These are phyloP conservation scores for Drosophila persimilis DNA, from an alignment of 1,140 invertebrate species.

Conservation along the genomic window DNA sequence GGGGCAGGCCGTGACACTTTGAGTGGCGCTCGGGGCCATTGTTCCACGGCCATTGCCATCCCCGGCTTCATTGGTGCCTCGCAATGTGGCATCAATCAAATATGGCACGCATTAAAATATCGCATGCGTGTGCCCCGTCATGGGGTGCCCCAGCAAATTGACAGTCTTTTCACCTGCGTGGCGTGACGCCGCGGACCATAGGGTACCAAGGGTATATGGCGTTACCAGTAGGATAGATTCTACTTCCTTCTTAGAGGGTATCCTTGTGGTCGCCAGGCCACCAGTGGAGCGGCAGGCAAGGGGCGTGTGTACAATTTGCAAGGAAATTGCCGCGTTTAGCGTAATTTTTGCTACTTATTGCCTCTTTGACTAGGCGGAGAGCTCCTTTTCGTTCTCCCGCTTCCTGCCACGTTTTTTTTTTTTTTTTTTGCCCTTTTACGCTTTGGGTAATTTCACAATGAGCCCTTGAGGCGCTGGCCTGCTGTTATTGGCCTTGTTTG, in stretches of 20 bases:
- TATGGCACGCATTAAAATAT: slow-evolving; percentile 80
- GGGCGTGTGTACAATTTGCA: slow-evolving; percentile 57
- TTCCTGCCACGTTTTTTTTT: not conserved
- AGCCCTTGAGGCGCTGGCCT: slow-evolving; percentile 54
- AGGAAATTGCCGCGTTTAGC: slow-evolving; percentile 80
- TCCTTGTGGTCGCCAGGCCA: no score
- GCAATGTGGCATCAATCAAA: slow-evolving; percentile 71
- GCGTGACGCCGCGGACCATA: no score
- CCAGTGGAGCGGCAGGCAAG: slow-evolving; percentile 17
- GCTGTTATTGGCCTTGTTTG: slow-evolving; percentile 34
- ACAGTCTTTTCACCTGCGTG: slow-evolving; percentile 30
- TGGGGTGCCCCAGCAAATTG: slow-evolving; percentile 35
- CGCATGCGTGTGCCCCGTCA: slow-evolving; percentile 38
- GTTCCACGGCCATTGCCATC: slow-evolving; percentile 38
- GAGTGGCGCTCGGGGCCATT: slow-evolving; percentile 69
- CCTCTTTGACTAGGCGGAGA: slow-evolving; percentile 50
- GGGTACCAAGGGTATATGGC: no score
- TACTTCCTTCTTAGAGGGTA: no score
- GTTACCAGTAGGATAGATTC: no score
- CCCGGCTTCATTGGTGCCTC: not conserved
- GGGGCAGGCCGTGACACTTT: slow-evolving; percentile 44
- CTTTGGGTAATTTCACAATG: slow-evolving; percentile 72
- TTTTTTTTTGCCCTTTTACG: slow-evolving; percentile 19
- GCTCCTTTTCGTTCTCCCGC: slow-evolving; percentile 33
- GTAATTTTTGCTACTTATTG: slow-evolving; percentile 81